These are phyloP conservation scores for Scalopus aquaticus DNA, from an alignment of 2,113 vertebrate genomes.

Conservation along the genomic window DNA sequence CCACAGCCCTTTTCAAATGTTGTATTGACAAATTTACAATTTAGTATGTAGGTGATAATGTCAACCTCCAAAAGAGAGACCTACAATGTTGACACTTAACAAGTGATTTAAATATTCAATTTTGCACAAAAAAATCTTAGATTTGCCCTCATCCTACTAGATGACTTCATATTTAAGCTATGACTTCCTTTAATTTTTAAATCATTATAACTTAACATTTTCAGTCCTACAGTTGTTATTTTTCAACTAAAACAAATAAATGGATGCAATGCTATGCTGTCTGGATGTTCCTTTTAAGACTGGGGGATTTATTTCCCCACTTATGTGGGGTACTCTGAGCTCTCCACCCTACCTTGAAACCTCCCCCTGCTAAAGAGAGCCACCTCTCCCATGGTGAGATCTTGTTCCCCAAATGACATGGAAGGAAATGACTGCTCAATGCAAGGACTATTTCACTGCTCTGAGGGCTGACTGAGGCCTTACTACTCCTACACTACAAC, in stretches of 20 bases:
- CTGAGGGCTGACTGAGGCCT: neutral
- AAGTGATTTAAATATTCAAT: neutral
- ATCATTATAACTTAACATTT: conserved; percentile 2
- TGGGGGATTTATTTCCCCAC: neutral
- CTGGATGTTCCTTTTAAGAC: neutral
- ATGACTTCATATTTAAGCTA: neutral
- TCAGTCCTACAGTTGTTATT: neutral
- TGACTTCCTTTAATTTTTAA: neutral
- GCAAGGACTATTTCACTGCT: neutral
- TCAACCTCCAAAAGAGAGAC: neutral
- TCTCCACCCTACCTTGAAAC: neutral
- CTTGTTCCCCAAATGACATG: too few relatives aligned
- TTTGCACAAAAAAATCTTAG: neutral
- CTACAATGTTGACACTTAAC: neutral
- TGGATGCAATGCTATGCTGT: neutral
- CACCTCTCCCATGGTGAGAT: neutral
- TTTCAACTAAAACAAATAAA: neutral
- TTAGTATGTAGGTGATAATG: neutral
- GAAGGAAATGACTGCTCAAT: neutral
- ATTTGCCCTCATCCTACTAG: neutral
- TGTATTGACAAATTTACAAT: neutral
- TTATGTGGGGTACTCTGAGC: neutral
- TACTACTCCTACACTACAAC: neutral
- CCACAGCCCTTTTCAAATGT: neutral
- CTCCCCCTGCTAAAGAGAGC: neutral